phyloP scores from a whole-genome alignment of 2,113 vertebrate genomes.

The Crypturellus undulatus region DNA sequence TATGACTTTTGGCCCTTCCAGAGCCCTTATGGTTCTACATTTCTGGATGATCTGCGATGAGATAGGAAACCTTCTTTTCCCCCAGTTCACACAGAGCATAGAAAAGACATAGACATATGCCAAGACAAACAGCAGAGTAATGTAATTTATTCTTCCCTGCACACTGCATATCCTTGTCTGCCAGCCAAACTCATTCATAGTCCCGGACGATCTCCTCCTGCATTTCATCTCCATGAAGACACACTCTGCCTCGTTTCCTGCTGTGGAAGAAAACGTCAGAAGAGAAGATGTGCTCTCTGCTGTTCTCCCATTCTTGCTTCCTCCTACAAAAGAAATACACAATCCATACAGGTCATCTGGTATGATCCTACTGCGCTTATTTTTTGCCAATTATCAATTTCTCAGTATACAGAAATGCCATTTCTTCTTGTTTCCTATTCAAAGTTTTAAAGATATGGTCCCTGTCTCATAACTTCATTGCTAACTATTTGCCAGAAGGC shows the following conservation, averaged over 20 bases:
- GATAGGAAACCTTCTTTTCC: background rate
- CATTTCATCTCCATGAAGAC: background rate
- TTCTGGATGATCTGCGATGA: background rate
- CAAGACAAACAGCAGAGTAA: background rate
- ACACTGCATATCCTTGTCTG: background rate
- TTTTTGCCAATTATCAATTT: background rate
- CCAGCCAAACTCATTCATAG: background rate
- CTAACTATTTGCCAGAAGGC: background rate
- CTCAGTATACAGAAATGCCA: background rate
- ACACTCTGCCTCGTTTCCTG: background rate
- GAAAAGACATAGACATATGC: background rate
- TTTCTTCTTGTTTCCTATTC: background rate
- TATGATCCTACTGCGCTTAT: background rate
- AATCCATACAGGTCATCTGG: background rate
- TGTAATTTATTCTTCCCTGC: background rate
- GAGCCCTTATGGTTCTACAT: background rate
- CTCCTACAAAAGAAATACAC: background rate
- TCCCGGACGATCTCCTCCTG: background rate
- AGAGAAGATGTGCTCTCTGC: background rate
- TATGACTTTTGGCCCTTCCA: background rate
- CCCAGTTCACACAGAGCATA: background rate
- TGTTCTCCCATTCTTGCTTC: background rate
- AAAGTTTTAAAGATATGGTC: background rate
- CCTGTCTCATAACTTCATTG: background rate
- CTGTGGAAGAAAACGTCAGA: background rate